These are phyloP conservation scores for Acanthosepion lycidas DNA, from an alignment of 2,888 invertebrate genomes.

Conservation along the genomic window DNA sequence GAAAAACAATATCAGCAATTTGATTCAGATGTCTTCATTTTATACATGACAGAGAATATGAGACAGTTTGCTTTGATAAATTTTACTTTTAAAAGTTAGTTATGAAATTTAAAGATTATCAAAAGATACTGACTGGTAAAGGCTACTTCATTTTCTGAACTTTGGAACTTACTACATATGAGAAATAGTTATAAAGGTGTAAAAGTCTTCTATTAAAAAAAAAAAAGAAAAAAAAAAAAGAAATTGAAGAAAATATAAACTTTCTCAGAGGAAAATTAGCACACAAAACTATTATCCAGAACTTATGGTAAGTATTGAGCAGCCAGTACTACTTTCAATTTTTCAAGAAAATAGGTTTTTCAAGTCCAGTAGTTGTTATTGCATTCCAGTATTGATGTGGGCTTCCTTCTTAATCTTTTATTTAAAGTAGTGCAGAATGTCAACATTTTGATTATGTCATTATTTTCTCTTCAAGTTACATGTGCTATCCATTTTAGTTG, in stretches of 20 bases:
- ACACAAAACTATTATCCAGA: not conserved
- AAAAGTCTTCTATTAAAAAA: no score
- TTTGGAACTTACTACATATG: not conserved
- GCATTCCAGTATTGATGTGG: no score
- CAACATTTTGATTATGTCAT: no score
- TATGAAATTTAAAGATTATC: no score
- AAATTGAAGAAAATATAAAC: not conserved
- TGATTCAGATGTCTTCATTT: slow-evolving; percentile 15
- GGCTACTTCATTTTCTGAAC: not conserved
- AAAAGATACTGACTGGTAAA: not conserved
- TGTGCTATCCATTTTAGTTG: no score
- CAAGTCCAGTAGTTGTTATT: no score
- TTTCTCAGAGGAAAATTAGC: not conserved
- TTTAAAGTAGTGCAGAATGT: no score
- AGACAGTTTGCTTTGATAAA: not conserved
- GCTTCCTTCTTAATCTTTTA: no score
- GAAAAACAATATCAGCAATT: not conserved
- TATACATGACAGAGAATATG: not conserved
- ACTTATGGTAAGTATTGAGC: not conserved
- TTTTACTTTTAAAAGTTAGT: not conserved
- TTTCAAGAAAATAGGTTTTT: no score
- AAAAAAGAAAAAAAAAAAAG: no score
- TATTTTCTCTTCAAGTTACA: no score
- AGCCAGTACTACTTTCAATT: no score
- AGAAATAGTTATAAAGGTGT: not conserved